Conservation (phyloP, 2,113 vertebrate species). For the Caranx melampygus region DNA sequence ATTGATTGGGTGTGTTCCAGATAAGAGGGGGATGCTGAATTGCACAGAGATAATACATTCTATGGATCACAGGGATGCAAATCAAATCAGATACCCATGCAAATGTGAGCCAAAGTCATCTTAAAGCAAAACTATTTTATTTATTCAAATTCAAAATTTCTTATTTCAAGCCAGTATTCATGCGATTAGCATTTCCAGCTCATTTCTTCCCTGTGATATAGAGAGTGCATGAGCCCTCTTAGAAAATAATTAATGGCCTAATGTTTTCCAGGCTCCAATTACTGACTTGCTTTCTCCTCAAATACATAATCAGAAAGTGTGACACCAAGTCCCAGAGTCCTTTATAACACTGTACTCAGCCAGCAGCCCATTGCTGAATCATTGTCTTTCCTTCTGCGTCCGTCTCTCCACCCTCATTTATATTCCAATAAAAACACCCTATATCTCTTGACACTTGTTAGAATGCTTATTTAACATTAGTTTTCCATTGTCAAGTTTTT, state of each 20-base stretch:
- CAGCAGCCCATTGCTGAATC: slow-evolving; percentile 33
- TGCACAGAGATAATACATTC: slow-evolving; percentile 77
- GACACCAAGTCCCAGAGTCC: slow-evolving; percentile 39
- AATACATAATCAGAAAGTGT: slow-evolving; percentile 60
- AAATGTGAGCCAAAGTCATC: slow-evolving; percentile 77
- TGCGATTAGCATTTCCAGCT: slow-evolving; percentile 68
- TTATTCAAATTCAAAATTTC: slow-evolving; percentile 62
- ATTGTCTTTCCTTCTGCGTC: slow-evolving; percentile 4
- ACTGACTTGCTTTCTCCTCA: slow-evolving; percentile 49
- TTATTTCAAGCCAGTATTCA: slow-evolving; percentile 52
- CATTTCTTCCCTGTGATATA: slow-evolving; percentile 37
- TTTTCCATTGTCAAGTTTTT: neutral
- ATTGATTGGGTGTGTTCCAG: slow-evolving; percentile 80
- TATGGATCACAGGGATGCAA: slow-evolving; percentile 82
- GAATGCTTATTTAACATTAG: neutral
- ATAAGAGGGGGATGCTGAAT: slow-evolving; percentile 80
- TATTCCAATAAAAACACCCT: slow-evolving; percentile 2
- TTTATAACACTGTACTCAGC: slow-evolving; percentile 38
- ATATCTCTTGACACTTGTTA: slow-evolving; percentile 10
- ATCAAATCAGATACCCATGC: slow-evolving; percentile 79
- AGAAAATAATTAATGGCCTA: slow-evolving; percentile 65
- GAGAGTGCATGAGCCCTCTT: slow-evolving; percentile 42
- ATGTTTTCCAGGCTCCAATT: slow-evolving; percentile 69
- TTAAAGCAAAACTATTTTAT: slow-evolving; percentile 68
- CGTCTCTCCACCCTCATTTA: slow-evolving; percentile 19